Percentiles rank a stretch among this genome's conserved stretches.
Evolutionary conservation across 2,113 vertebrate species (phyloP).

Genomic region (Cavia aperea): DNA sequence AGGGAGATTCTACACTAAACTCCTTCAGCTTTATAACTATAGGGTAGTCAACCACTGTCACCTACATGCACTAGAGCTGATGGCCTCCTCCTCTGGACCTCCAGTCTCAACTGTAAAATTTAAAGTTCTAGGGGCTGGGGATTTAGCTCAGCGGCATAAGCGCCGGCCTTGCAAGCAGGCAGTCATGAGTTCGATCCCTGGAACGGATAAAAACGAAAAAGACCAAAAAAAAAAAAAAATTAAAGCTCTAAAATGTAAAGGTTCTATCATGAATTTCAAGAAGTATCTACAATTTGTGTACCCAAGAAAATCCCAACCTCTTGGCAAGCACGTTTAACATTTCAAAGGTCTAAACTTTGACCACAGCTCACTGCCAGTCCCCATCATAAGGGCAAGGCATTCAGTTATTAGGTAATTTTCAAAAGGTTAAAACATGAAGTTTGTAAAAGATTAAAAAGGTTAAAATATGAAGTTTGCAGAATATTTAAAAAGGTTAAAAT

Average conservation of each 20-base stretch:
- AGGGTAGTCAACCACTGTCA: background rate
- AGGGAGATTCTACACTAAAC: background rate
- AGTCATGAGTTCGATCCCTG: no score
- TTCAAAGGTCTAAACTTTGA: conserved; percentile 32
- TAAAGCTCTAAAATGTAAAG: background rate
- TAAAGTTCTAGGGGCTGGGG: background rate
- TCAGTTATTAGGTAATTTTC: background rate
- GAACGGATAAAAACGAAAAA: no score
- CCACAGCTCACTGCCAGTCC: background rate
- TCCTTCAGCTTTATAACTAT: background rate
- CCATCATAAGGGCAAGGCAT: background rate
- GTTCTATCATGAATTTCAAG: background rate
- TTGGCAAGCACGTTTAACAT: background rate
- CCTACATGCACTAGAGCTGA: background rate
- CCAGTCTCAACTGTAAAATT: background rate
- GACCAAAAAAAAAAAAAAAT: background rate
- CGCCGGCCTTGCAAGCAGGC: no score
- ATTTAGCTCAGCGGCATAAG: no score
- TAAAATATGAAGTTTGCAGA: background rate
- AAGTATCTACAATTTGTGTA: background rate
- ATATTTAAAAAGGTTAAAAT: background rate
- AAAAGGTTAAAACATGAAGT: background rate
- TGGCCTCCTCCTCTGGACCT: background rate
- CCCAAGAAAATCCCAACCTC: background rate
- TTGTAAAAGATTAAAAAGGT: conserved; percentile 20